These are phyloP conservation scores for Calameuta filiformis DNA, from an alignment of 2,888 invertebrate genomes.

Conservation along the genomic window DNA sequence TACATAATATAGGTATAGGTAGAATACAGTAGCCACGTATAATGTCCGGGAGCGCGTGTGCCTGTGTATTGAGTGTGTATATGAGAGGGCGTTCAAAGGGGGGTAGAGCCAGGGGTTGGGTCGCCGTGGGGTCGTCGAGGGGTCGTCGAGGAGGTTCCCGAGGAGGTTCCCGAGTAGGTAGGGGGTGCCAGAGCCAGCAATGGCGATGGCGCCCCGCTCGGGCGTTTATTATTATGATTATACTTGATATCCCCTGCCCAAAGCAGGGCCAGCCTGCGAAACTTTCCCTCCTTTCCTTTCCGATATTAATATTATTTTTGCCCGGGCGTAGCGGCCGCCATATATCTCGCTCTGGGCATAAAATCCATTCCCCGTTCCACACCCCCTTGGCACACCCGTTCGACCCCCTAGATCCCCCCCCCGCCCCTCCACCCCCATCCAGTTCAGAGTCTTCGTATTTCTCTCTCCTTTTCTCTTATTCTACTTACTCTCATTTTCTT, in stretches of 20 bases:
- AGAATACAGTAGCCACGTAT: too few species aligned
- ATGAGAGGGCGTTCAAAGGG: constrained; percentile 20
- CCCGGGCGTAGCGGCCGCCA: constrained; percentile 66
- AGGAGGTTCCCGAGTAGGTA: constrained; percentile 17
- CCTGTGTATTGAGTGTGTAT: constrained; percentile 23
- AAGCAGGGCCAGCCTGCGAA: constrained; percentile 64
- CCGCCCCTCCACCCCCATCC: constrained; percentile 38
- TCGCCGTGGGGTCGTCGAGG: constrained; percentile 11
- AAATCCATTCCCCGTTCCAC: constrained; percentile 63
- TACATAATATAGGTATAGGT: constrained; percentile 4
- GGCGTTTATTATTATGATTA: constrained; percentile 66
- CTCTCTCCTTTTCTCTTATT: constrained; percentile 21
- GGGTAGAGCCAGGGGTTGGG: constrained; percentile 24
- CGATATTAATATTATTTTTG: constrained; percentile 66
- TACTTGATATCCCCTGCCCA: constrained; percentile 65
- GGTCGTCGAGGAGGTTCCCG: constrained; percentile 25
- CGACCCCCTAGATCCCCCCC: background rate
- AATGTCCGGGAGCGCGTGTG: constrained; percentile 3
- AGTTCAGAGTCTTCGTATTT: constrained; percentile 14
- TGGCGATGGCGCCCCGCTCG: constrained; percentile 60
- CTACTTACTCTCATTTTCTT: constrained; percentile 7
- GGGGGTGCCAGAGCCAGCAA: constrained; percentile 50
- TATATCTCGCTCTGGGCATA: constrained; percentile 66
- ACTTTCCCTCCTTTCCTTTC: constrained; percentile 65
- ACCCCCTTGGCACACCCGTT: constrained; percentile 35